Base-by-base conservation (phyloP, 92 coral and sea anemone genomes). In the Pocillopora grandis region DNA sequence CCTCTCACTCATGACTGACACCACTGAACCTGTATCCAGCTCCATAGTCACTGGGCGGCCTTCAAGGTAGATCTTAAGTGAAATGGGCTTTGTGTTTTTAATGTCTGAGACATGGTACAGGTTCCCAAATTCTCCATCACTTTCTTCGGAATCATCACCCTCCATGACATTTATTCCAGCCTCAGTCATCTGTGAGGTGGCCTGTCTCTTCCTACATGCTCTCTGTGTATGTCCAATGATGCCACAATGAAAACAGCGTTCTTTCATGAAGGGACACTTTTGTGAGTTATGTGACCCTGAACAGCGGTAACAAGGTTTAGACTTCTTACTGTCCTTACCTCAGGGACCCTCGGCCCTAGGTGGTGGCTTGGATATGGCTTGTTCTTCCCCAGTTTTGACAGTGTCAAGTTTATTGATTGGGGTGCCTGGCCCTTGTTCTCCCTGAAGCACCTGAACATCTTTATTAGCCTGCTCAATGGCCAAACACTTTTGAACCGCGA, bases 391-490 rank as follows among this genome's bases (percentile, higher is more conserved):
- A 31, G 76, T 77, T 57, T 73, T 74, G 23, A 82, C 42, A n/a
- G 60, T 57, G 69, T 61, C 57, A 75, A 86, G 71, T 58, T 69
- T 83, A 57, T 86, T 81, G 58, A 86, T 73, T 58, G 11, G 66
- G 8, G 78, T 27, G 78, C 57, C 85, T 48, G 82, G 66, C 36
- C 31, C 77, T 58, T 36, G 52, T 36, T 76, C 88, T 62, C 89
- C 89, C 57, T 80, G 67, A 35, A 87, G 87, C 56, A 72, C 88
- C 17, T 85, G 78, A 23, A 71, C 88, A 77, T 88, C 88, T 74
- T 77, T 67, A 63, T 35, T 64, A n/a, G 91, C 84, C 63, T 84
- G 88, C 80, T 88, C 91, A 19, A 75, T 78, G 11, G 88, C 91
- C 1, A 88, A 20, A 31, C 90, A 90, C 76, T 87, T 77, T 84